Conservation (phyloP, 2,113 vertebrate species). For the Danio rerio region DNA sequence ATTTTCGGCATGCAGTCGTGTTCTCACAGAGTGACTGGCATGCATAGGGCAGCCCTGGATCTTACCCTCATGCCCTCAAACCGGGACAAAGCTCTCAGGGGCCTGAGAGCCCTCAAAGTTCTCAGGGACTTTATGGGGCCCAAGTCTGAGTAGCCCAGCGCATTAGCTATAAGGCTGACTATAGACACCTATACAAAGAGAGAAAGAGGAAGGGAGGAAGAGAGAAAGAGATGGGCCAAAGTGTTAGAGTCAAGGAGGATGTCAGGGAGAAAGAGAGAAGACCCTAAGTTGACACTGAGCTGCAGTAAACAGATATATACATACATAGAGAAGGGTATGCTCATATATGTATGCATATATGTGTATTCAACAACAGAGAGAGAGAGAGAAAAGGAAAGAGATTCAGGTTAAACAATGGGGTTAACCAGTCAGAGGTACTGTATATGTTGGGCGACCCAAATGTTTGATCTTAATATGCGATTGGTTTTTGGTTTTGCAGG, state of each 20-base stretch:
- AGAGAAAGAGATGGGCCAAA: constrained; percentile 50
- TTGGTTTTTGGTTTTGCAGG: constrained; percentile 74
- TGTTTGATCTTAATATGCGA: constrained; percentile 58
- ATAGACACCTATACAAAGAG: constrained; percentile 99
- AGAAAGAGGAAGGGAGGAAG: constrained; percentile 75
- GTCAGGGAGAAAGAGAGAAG: constrained; percentile 62
- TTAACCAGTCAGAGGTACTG: constrained; percentile 64
- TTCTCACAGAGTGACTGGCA: constrained; percentile 84
- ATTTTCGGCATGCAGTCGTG: constrained; percentile 87
- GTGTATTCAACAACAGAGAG: constrained; percentile 53
- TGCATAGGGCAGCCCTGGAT: constrained; percentile 88
- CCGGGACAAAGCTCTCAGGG: constrained; percentile 99
- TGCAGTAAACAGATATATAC: constrained; percentile 70
- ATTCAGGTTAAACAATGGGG: constrained; percentile 65
- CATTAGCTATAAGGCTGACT: constrained; percentile 99
- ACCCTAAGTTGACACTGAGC: constrained; percentile 75
- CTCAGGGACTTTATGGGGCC: constrained; percentile 99
- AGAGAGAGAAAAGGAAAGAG: constrained; percentile 49
- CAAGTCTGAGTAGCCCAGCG: constrained; percentile 99
- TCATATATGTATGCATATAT: constrained; percentile 61
- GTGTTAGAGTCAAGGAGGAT: constrained; percentile 49
- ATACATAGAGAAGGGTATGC: constrained; percentile 65
- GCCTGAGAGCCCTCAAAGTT: constrained; percentile 99
- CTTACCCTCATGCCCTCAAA: constrained; percentile 99
- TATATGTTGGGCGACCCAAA: constrained; percentile 58